phyloP scores from a whole-genome alignment of 23 tunicate genomes.

The Oikopleura albicans region DNA sequence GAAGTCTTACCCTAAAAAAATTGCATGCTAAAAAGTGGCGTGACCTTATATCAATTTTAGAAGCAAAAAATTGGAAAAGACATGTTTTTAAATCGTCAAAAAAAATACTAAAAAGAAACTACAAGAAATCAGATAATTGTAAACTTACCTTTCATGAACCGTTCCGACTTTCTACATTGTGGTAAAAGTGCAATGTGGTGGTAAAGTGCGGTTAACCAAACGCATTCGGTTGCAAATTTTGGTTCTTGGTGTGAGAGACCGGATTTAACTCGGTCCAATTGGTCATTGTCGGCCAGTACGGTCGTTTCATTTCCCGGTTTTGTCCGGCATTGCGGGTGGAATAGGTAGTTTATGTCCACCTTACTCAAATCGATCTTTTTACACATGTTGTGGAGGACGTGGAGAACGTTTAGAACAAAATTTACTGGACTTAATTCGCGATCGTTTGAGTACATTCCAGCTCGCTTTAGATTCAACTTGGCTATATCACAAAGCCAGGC shows the following conservation, averaged over 20 bases:
- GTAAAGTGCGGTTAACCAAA: slow-evolving; percentile 51
- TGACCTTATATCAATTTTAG: too few relatives aligned
- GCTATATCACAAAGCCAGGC: neutral
- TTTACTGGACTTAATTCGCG: slow-evolving; percentile 28
- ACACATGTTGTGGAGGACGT: slow-evolving; percentile 32
- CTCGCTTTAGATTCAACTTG: neutral
- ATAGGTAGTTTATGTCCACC: slow-evolving; percentile 35
- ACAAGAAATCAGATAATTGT: too few relatives aligned
- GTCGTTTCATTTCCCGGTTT: slow-evolving; percentile 28
- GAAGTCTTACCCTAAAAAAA: too few relatives aligned
- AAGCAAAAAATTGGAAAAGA: too few relatives aligned
- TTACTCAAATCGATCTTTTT: slow-evolving; percentile 37
- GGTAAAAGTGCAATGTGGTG: slow-evolving; percentile 56
- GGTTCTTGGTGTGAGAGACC: neutral
- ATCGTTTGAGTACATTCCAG: slow-evolving; percentile 21
- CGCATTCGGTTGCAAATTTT: slow-evolving; percentile 53
- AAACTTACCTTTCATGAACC: too few relatives aligned
- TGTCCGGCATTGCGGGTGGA: slow-evolving; percentile 20
- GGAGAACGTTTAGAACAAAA: slow-evolving; percentile 45
- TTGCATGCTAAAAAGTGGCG: too few relatives aligned
- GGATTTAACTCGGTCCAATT: slow-evolving; percentile 17
- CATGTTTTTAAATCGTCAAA: too few relatives aligned
- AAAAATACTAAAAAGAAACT: too few relatives aligned
- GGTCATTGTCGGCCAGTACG: slow-evolving; percentile 31
- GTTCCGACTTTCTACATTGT: slow-evolving; percentile 22